These are phyloP conservation scores for Hippocampus mohnikei DNA, from an alignment of 2,113 vertebrate species.

Conservation along the genomic window DNA sequence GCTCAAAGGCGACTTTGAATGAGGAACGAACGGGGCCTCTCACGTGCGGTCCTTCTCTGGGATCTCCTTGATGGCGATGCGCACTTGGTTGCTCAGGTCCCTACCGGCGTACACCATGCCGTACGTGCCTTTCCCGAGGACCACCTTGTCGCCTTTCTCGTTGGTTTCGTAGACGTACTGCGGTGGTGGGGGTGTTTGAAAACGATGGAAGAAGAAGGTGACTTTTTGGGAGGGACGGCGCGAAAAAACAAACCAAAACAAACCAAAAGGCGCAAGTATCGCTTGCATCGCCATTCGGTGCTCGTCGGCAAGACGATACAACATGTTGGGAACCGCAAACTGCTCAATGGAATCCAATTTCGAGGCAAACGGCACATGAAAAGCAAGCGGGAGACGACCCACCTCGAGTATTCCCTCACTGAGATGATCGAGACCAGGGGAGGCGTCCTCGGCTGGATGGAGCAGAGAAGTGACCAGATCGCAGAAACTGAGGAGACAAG, in stretches of 20 bases:
- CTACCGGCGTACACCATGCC: conserved; percentile 88
- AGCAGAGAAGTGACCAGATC: conserved; percentile 79
- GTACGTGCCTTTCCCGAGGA: conserved; percentile 87
- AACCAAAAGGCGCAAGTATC: too few species aligned
- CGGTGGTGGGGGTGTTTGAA: fast-evolving
- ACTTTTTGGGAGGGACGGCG: too few species aligned
- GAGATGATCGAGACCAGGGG: conserved; percentile 55
- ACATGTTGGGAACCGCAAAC: background rate
- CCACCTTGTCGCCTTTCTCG: conserved; percentile 75
- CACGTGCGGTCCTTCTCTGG: conserved; percentile 87
- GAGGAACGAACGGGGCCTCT: conserved; percentile 5
- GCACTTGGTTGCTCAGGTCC: conserved; percentile 82
- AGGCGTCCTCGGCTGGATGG: conserved; percentile 42
- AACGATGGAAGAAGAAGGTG: too few species aligned
- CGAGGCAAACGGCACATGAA: background rate
- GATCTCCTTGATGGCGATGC: conserved; percentile 94
- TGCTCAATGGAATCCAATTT: background rate
- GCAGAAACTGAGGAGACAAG: conserved; percentile 77
- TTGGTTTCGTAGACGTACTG: conserved; percentile 85
- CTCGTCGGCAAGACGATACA: too few species aligned
- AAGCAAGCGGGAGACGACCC: conserved; percentile 28
- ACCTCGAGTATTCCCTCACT: conserved; percentile 78
- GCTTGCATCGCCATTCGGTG: too few species aligned
- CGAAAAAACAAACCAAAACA: too few species aligned
- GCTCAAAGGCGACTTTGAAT: background rate